Evolutionary conservation across 2,888 invertebrate species (phyloP).

Genomic region (Dryobotodes eremita): DNA sequence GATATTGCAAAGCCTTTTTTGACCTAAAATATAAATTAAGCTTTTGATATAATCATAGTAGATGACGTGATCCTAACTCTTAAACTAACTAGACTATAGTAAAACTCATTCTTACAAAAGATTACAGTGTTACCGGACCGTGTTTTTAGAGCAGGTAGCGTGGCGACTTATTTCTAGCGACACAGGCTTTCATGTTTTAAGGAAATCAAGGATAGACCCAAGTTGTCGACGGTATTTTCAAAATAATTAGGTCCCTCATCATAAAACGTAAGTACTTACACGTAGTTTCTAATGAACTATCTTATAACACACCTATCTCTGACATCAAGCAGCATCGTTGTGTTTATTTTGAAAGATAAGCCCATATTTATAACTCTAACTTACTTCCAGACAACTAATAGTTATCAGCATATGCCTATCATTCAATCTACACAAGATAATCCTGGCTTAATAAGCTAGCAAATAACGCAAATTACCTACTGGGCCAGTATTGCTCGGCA

Average conservation of each 20-base stretch:
- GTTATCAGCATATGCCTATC: conserved; percentile 25
- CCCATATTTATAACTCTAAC: neutral
- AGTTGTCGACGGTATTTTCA: neutral
- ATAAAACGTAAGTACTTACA: neutral
- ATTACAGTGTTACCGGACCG: neutral
- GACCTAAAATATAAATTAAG: neutral
- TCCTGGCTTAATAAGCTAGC: conserved; percentile 74
- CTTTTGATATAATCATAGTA: neutral
- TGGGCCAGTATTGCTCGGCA: conserved; percentile 68
- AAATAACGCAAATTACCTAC: conserved; percentile 76
- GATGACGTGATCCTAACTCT: neutral
- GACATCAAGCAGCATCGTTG: neutral
- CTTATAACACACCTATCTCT: neutral
- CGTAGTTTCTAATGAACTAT: neutral
- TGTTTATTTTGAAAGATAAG: neutral
- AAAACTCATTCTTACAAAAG: neutral
- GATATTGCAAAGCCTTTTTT: neutral
- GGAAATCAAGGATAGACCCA: neutral
- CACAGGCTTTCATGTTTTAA: neutral
- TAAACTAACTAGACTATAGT: neutral
- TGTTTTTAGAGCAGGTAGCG: neutral
- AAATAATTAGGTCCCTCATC: neutral
- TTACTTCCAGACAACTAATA: neutral
- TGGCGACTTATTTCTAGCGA: neutral
- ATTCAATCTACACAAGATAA: conserved; percentile 65